Conservation (phyloP, 2,113 vertebrate species). For the Corydoras sp. region DNA sequence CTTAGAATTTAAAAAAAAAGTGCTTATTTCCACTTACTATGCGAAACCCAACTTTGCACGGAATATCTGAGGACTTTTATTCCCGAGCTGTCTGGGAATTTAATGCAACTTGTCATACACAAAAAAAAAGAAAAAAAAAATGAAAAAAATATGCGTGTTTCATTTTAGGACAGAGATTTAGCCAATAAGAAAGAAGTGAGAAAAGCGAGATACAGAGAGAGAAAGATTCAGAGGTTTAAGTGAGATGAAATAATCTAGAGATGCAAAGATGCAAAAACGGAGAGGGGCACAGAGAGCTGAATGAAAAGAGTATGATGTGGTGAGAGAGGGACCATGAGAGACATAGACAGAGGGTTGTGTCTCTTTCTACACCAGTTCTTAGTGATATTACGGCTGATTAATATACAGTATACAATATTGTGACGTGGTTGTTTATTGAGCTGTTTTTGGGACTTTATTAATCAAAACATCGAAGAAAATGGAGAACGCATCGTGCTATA, state of each 20-base stretch:
- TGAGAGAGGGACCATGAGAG: slow-evolving; percentile 1
- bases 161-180: background rate
- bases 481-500: slow-evolving; percentile 85
- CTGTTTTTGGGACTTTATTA: slow-evolving; percentile 88
- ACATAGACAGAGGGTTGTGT: slow-evolving; percentile 28
- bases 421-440: slow-evolving; percentile 88
- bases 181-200: no score
- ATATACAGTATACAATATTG: slow-evolving; percentile 78
- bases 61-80: slow-evolving; percentile 62
- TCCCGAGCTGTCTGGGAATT: slow-evolving; percentile 45
- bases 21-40: slow-evolving; percentile 71
- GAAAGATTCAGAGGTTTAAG: no score
- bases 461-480: slow-evolving; percentile 85
- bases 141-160: slow-evolving; percentile 27
- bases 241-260: no score
- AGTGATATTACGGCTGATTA: slow-evolving; percentile 70
- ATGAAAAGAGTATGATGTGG: no score
- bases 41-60: slow-evolving; percentile 65
- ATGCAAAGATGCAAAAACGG: no score
- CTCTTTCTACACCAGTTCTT: slow-evolving; percentile 34
- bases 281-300: no score
- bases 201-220: no score
- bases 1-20: slow-evolving; percentile 35
- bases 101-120: slow-evolving; percentile 52
- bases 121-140: slow-evolving; percentile 42